Conservation (phyloP, 2,888 invertebrate species). For the Scaptomyza reducta region DNA sequence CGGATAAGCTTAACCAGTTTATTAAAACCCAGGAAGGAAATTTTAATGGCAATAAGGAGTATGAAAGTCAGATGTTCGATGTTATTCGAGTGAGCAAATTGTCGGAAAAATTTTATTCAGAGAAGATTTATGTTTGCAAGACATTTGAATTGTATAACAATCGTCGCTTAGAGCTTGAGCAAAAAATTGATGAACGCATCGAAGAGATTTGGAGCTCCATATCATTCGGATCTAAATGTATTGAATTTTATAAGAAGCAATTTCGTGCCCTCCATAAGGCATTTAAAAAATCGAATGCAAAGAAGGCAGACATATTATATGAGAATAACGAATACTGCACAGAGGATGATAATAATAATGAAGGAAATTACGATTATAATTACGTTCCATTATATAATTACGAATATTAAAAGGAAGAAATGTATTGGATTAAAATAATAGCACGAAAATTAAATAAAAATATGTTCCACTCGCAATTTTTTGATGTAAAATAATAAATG, state of each 20-base stretch:
- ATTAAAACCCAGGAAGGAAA: neutral
- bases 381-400: too few species aligned
- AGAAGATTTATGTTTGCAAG: neutral
- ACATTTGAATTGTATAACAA: conserved; percentile 13
- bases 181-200: neutral
- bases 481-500: neutral
- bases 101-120: neutral
- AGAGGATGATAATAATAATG: neutral
- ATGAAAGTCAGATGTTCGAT: neutral
- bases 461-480: neutral
- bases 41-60: conserved; percentile 4
- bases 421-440: too few species aligned
- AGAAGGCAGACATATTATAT: conserved; percentile 1
- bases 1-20: too few species aligned
- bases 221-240: neutral
- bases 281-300: neutral
- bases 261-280: neutral
- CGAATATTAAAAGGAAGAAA: too few species aligned
- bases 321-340: neutral
- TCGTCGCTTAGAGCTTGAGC: conserved; percentile 7
- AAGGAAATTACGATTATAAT: neutral
- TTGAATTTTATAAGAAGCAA: conserved; percentile 3
- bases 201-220: neutral
- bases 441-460: neutral
- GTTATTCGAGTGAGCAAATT: neutral